Evolutionary conservation across 2,888 invertebrate species (phyloP).

Genomic region (Cremastobaeus sp.): DNA sequence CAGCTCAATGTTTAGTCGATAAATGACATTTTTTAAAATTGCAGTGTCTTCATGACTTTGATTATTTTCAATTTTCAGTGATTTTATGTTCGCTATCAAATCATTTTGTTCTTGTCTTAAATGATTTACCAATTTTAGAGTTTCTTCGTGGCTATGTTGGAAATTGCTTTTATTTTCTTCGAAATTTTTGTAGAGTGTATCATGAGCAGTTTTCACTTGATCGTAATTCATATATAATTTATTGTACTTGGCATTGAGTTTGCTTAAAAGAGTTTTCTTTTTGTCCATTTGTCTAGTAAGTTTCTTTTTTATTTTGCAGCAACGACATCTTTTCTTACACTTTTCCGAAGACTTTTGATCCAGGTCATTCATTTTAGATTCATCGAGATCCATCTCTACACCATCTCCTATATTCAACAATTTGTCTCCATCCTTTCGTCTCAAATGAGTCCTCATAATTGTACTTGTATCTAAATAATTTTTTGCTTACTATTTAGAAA

Average conservation of each 20-base stretch:
- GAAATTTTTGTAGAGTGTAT: slow-evolving; percentile 62
- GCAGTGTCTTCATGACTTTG: slow-evolving; percentile 84
- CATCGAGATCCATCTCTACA: no score
- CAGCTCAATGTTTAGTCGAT: slow-evolving; percentile 87
- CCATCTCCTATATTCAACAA: no score
- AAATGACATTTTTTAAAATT: slow-evolving; percentile 88
- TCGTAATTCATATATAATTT: slow-evolving; percentile 68
- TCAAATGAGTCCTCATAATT: no score
- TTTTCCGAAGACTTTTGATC: no score
- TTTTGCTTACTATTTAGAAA: no score
- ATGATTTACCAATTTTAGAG: slow-evolving; percentile 61
- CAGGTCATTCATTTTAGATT: no score
- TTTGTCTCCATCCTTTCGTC: no score
- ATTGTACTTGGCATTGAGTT: slow-evolving; percentile 65
- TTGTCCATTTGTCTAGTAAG: no score
- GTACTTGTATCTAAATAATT: no score
- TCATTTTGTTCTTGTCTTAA: slow-evolving; percentile 66
- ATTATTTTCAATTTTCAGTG: slow-evolving; percentile 80
- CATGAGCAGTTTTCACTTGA: slow-evolving; percentile 61
- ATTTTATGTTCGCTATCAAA: slow-evolving; percentile 67
- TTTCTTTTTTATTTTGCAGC: no score
- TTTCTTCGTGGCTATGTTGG: slow-evolving; percentile 66
- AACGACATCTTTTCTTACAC: no score
- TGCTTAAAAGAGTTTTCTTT: slow-evolving; percentile 64
- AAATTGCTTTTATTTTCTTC: slow-evolving; percentile 67